Evolutionary conservation across 2,797 vertebrate genomes (phyloP), one percentile per base, ranked within the genome.

Genomic region (Muscicapa comitata): DNA sequence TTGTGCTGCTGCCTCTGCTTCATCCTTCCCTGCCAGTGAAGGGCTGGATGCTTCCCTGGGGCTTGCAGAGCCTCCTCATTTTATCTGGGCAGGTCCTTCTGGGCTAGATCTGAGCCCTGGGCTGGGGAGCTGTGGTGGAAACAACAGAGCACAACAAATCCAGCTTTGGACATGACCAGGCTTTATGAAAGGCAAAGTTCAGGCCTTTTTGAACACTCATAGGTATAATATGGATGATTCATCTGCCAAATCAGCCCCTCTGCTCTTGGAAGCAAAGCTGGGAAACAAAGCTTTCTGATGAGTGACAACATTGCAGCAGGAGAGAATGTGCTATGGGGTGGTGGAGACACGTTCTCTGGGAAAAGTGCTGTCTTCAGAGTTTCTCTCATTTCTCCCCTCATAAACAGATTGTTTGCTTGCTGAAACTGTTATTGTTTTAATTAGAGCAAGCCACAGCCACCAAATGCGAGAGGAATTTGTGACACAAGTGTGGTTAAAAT

Each of bases 401-500:
- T 23, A 53, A 63, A 90, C 20, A 77, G n/a, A 35, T 50, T 93
- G 61, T 50, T 86, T 85, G 71, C 29, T 75, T 5, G 5, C 23
- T 67, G 24, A 75, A 84, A 61, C 67, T 53, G 21, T 54, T 85
- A 42, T 14, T 92, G 45, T 61, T 90, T 93, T 84, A 87, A 88
- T 85, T 62, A 62, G 31, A 79, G 78, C 33, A 86, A 94, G 37
- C 11, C 53, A 65, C 42, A 67, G 48, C 11, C 48, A 47, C 55
- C 20, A 65, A 94, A 88, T 45, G 33, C 0, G 5, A 92, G 65
- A 75, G 63, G 95, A 96, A 96, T 85, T 85, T 57, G 23, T 74
- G 70, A 93, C 80, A 93, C 70, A 33, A 92, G 47, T 54, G 57
- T 67, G 57, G 68, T 96, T 82, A 92, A 73, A 96, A 66, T 40